Conservation (phyloP, 1,140 invertebrate genomes). For the Listronotus bonariensis region DNA sequence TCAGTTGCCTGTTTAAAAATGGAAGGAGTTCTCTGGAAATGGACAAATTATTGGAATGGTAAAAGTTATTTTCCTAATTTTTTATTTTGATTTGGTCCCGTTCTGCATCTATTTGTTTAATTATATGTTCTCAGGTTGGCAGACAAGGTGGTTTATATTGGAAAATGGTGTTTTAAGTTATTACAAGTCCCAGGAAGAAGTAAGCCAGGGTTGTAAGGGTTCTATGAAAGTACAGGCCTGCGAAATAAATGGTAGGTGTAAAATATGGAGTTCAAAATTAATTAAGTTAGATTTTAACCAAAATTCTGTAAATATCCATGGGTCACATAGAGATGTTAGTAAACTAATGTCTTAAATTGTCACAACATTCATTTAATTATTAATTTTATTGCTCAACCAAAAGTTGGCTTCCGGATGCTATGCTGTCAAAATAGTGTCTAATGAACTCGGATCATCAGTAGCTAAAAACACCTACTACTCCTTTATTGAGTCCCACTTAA, state of each 20-base stretch:
- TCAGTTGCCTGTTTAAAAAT: slow-evolving; percentile 53
- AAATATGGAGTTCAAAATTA: not conserved
- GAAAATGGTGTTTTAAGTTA: slow-evolving; percentile 81
- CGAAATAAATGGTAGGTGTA: slow-evolving; percentile 73
- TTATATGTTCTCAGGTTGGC: slow-evolving; percentile 72
- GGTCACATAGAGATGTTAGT: no score
- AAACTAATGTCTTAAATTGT: no score
- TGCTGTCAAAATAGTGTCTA: no score
- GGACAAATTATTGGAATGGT: slow-evolving; percentile 86
- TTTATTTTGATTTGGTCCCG: not conserved
- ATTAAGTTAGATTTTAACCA: no score
- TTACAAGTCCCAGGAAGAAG: slow-evolving; percentile 82
- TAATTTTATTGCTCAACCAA: no score
- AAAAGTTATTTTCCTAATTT: slow-evolving; percentile 28
- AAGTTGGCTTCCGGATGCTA: no score
- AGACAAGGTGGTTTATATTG: slow-evolving; percentile 83
- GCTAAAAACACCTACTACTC: no score
- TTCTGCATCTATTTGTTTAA: slow-evolving; percentile 11
- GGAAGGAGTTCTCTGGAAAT: slow-evolving; percentile 80
- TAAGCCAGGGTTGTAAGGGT: slow-evolving; percentile 82
- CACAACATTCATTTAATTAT: no score
- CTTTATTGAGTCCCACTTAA: no score
- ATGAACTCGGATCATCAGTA: no score
- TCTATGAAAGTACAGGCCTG: slow-evolving; percentile 81
- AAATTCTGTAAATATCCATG: no score